Evolutionary conservation across 2,113 vertebrate species (phyloP).

Genomic region (Gambusia holbrooki): DNA sequence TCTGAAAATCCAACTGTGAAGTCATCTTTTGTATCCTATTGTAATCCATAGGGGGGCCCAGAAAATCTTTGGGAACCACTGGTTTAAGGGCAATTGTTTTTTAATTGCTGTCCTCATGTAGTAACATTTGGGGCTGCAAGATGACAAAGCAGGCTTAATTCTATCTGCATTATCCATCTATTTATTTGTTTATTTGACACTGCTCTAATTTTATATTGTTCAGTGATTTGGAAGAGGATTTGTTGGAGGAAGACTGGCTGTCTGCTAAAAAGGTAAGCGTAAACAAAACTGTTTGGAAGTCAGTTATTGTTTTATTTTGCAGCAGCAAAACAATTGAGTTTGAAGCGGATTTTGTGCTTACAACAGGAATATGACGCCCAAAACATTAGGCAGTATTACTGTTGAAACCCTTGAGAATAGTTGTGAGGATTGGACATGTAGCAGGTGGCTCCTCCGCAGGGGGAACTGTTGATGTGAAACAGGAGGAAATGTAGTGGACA

Average conservation of each 20-base stretch:
- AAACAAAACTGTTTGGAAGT: conserved; percentile 3
- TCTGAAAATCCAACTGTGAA: too few relatives aligned
- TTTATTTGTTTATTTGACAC: conserved; percentile 1
- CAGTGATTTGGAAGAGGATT: conserved; percentile 95
- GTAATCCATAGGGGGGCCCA: too few relatives aligned
- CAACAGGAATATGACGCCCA: conserved; percentile 21
- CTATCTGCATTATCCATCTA: background rate
- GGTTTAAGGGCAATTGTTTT: too few relatives aligned
- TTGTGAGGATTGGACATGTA: conserved; percentile 44
- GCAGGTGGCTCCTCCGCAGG: conserved; percentile 74
- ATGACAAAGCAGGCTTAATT: background rate
- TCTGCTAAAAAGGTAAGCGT: conserved; percentile 91
- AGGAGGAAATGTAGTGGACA: conserved; percentile 72
- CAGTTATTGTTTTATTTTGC: conserved; percentile 5
- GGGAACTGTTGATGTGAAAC: conserved; percentile 66
- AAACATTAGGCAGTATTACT: conserved; percentile 15
- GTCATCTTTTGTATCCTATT: too few relatives aligned
- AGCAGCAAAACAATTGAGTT: background rate
- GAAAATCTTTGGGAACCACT: too few relatives aligned
- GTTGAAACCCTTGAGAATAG: conserved; percentile 39
- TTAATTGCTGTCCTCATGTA: too few relatives aligned
- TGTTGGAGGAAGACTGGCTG: conserved; percentile 92
- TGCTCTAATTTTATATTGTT: conserved; percentile 33
- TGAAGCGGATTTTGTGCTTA: conserved; percentile 9
- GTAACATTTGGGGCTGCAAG: too few relatives aligned